Conservation (phyloP, 37 sponge, comb jelly and placozoan genomes). For the Ephydatia muelleri region DNA sequence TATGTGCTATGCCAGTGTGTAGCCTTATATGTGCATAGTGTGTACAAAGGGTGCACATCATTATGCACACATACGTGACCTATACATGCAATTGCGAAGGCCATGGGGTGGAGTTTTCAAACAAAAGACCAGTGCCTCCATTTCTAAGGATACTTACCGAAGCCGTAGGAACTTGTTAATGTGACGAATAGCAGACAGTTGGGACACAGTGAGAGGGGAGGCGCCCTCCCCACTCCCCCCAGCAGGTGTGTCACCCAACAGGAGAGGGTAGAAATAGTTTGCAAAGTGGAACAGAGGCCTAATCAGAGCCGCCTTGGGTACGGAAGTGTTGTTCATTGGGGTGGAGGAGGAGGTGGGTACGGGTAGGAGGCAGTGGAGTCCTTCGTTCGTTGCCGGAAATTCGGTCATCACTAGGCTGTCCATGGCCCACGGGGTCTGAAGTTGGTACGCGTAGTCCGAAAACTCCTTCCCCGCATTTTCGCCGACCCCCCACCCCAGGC, state of each 20-base stretch:
- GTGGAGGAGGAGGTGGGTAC: background rate
- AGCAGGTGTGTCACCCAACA: background rate
- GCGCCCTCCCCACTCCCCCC: background rate
- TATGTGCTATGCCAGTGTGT: no score
- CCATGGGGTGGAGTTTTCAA: no score
- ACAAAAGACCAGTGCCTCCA: no score
- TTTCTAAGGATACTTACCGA: background rate
- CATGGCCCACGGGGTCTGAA: background rate
- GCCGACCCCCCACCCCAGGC: background rate
- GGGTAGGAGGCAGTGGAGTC: constrained; percentile 36
- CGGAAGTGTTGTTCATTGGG: background rate
- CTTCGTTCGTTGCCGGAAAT: background rate
- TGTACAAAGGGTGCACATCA: no score
- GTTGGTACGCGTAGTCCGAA: background rate
- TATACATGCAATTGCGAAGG: no score
- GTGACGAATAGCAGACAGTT: constrained; percentile 13
- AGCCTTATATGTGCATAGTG: no score
- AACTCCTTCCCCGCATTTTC: background rate
- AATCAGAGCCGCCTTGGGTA: no score
- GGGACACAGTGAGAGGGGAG: constrained; percentile 12
- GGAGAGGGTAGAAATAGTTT: constrained; percentile 37
- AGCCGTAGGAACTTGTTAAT: background rate
- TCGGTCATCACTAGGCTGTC: background rate
- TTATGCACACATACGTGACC: no score
- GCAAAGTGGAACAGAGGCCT: constrained; percentile 29